Evolutionary conservation across 2,113 vertebrate genomes (phyloP), one percentile per base, ranked within the genome.

Genomic region (Clupea harengus): DNA sequence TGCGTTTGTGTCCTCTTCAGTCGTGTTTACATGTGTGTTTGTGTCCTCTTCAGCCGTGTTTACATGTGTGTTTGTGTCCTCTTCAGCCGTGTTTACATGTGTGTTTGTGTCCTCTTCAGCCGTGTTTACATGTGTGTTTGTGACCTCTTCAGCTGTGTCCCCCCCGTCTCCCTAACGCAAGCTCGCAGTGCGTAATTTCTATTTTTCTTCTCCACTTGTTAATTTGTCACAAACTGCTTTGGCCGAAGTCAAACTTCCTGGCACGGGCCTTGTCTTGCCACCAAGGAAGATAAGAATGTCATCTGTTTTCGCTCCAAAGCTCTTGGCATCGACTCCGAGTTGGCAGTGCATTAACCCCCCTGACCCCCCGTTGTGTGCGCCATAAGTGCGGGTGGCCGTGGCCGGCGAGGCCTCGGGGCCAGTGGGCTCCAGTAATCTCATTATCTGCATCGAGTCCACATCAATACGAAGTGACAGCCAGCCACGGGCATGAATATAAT

Each of bases 191-290:
- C 28, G 64, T 67, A 28, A 67, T 67, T 67, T 67, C 64, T 11
- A 6, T 28, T 60, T 67, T 67, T 25, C 49, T 72, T 82, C 28
- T 10, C 11, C 32, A 52, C 82, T 87, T 54, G 72, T 84, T 84
- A 64, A 87, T 87, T 87, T 81, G n/a, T 81, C 82, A 81, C 49
- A 86, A 86, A 86, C 82, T 64, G 46, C 82, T 84, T 67, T 84
- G 75, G 82, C 82, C 81, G 52, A 87, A 84, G 49, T 84, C 81
- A 52, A 25, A 22, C 57, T 81, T 82, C 78, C 86, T 85, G 86
- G 83, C 83, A 18, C 13, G 8, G 4, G 54, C 50, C 60, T 67
- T 22, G 25, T 22, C 49, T 54, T 67, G 25, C 54, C 78, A 11
- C 83, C 50, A 82, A 25, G 80, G 45, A 75, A 57, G 64, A 85